Conservation (phyloP, 2,888 invertebrate species). For the Caenorhabditis plicata region DNA sequence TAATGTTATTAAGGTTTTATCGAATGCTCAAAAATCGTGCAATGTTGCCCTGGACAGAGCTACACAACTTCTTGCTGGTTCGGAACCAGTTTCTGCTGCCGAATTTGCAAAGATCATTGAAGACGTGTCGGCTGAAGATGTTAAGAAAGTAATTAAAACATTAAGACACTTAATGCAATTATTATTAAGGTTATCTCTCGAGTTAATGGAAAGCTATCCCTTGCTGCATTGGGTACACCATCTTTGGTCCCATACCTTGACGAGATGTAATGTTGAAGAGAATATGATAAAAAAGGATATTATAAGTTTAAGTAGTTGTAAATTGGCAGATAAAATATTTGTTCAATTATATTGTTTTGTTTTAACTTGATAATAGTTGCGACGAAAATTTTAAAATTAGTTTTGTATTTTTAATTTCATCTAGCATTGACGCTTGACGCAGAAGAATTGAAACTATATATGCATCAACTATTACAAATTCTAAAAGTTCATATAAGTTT, state of each 20-base stretch:
- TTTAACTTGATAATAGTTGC: too few species aligned
- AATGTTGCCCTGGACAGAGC: slow-evolving; percentile 36
- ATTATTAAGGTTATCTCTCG: slow-evolving; percentile 48
- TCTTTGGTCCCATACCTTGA: slow-evolving; percentile 58
- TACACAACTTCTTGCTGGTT: slow-evolving; percentile 56
- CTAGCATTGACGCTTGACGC: too few species aligned
- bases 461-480: too few species aligned
- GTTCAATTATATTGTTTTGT: too few species aligned
- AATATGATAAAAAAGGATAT: too few species aligned
- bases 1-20: slow-evolving; percentile 18
- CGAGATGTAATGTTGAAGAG: slow-evolving; percentile 34
- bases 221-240: slow-evolving; percentile 51
- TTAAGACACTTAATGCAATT: slow-evolving; percentile 1
- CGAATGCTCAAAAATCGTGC: slow-evolving; percentile 25
- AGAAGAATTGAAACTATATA: too few species aligned
- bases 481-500: too few species aligned
- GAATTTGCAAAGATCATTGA: slow-evolving; percentile 49
- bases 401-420: too few species aligned
- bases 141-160: slow-evolving; percentile 46
- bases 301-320: too few species aligned
- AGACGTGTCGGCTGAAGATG: slow-evolving; percentile 51
- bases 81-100: slow-evolving; percentile 39
- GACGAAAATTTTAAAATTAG: too few species aligned
- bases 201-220: slow-evolving; percentile 51
- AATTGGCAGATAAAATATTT: too few species aligned